phyloP scores from a whole-genome alignment of 1,140 invertebrate species.

The Philopotamus ludificatus region DNA sequence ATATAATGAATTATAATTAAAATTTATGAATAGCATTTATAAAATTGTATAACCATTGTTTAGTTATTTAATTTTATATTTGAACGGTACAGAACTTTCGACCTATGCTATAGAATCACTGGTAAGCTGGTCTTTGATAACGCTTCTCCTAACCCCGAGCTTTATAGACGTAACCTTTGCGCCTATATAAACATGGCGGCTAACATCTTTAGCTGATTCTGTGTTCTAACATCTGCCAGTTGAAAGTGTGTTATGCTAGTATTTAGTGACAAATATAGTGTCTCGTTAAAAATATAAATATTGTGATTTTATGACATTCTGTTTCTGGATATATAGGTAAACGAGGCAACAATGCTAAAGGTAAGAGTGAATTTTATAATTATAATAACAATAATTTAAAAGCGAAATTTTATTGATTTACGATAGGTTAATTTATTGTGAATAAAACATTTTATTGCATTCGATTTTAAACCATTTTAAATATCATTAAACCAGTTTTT shows the following conservation, averaged over 20 bases:
- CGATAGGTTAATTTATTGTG: too few relatives aligned
- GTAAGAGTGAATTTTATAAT: neutral
- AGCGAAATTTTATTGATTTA: too few relatives aligned
- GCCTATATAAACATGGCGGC: conserved; percentile 33
- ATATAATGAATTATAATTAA: too few relatives aligned
- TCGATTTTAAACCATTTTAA: too few relatives aligned
- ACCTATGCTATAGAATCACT: neutral
- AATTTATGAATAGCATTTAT: too few relatives aligned
- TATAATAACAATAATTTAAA: neutral
- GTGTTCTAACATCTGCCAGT: conserved; percentile 21
- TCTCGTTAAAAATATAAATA: neutral
- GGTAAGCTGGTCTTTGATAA: too few relatives aligned
- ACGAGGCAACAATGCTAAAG: neutral
- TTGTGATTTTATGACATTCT: neutral
- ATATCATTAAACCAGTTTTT: too few relatives aligned
- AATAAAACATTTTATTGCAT: too few relatives aligned
- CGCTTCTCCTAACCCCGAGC: too few relatives aligned
- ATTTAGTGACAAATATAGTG: conserved; percentile 4
- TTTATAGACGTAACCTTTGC: conserved; percentile 24
- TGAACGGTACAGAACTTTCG: neutral
- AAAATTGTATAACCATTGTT: too few relatives aligned
- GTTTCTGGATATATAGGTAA: neutral
- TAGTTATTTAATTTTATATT: too few relatives aligned
- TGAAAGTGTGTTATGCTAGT: conserved; percentile 24
- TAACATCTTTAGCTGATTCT: conserved; percentile 16